Evolutionary conservation across 2,888 invertebrate genomes (phyloP).

Genomic region (Cinara cedri): DNA sequence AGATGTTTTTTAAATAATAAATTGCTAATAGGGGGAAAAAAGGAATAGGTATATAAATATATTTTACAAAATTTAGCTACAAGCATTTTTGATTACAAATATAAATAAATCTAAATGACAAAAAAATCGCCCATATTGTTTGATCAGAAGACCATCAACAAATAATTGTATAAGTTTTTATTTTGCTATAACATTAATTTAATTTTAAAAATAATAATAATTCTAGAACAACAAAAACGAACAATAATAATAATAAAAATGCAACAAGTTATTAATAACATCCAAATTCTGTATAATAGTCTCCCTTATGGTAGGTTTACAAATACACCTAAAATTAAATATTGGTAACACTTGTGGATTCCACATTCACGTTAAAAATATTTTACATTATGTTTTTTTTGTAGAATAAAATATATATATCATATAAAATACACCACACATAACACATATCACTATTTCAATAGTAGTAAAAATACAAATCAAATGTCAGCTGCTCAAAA

Average conservation of each 20-base stretch:
- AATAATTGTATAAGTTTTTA: background rate
- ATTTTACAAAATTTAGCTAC: slow-evolving; percentile 12
- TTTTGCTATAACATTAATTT: slow-evolving; percentile 2
- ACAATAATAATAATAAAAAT: slow-evolving; percentile 9
- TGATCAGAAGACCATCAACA: background rate
- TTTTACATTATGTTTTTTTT: slow-evolving; percentile 20
- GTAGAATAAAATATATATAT: background rate
- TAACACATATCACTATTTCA: slow-evolving; percentile 12
- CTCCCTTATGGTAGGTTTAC: slow-evolving; percentile 18
- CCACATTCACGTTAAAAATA: slow-evolving; percentile 37
- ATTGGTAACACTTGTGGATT: slow-evolving; percentile 44
- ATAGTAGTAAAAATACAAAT: slow-evolving; percentile 25
- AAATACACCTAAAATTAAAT: slow-evolving; percentile 34
- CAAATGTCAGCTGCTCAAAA: slow-evolving; percentile 41
- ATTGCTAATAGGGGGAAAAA: background rate
- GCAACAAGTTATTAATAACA: slow-evolving; percentile 28
- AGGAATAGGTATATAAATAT: background rate
- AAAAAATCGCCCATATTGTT: background rate
- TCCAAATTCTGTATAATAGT: slow-evolving; percentile 38
- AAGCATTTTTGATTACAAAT: slow-evolving; percentile 2
- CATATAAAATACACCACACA: slow-evolving; percentile 31
- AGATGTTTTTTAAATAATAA: background rate
- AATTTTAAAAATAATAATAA: slow-evolving; percentile 28
- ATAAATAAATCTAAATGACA: background rate
- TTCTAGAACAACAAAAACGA: slow-evolving; percentile 16